These are phyloP conservation scores for Microhierax caerulescens DNA, from an alignment of 2,797 vertebrate species.

Conservation along the genomic window DNA sequence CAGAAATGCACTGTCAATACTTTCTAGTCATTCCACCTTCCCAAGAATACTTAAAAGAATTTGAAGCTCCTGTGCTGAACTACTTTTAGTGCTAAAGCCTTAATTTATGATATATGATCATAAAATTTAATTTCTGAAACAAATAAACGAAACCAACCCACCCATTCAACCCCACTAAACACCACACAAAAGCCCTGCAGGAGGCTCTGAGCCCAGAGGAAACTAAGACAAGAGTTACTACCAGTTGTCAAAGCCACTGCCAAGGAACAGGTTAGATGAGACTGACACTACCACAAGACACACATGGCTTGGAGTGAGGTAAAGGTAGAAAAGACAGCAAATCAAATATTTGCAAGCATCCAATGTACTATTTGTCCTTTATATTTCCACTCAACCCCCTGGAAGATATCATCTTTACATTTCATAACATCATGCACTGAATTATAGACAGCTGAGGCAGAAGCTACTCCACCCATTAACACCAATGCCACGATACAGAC, in stretches of 20 bases:
- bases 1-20: not conserved
- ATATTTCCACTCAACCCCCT: not conserved
- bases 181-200: not conserved
- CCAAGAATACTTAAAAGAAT: not conserved
- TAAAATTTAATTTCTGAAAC: not conserved
- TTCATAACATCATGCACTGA: not conserved
- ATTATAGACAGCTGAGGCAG: not conserved
- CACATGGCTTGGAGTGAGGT: not conserved
- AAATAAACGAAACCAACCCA: not conserved
- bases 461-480: not conserved
- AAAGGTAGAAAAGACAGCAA: not conserved
- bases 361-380: not conserved
- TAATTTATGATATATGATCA: not conserved
- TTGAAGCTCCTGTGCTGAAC: not conserved
- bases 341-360: not conserved
- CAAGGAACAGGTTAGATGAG: not conserved
- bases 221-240: not conserved
- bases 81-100: not conserved
- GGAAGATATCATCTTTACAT: not conserved
- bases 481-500: not conserved
- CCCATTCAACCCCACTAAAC: not conserved
- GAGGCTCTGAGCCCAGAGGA: not conserved
- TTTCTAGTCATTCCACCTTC: not conserved
- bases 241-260: not conserved
- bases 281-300: not conserved